Evolutionary conservation across 2,113 vertebrate genomes (phyloP).

Genomic region (Podiceps cristatus): DNA sequence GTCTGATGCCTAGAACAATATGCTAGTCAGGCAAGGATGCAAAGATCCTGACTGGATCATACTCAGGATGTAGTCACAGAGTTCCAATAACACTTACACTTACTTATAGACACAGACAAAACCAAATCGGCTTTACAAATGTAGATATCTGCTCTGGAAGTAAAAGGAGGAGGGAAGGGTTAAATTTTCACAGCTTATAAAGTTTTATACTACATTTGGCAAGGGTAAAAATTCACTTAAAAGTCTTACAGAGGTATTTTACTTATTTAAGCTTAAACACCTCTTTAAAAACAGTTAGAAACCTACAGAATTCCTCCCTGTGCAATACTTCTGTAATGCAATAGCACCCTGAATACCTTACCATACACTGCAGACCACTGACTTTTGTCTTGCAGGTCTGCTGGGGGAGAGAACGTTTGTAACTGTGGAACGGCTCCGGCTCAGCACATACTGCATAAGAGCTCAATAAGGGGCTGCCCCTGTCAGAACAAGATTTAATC

Average conservation of each 20-base stretch:
- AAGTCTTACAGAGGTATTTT: not conserved
- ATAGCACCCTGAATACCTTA: not conserved
- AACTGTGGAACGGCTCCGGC: not conserved
- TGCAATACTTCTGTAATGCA: not conserved
- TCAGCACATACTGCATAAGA: not conserved
- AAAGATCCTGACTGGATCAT: not conserved
- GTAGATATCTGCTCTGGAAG: not conserved
- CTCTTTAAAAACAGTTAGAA: not conserved
- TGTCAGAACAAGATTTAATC: slow-evolving; percentile 34
- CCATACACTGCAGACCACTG: not conserved
- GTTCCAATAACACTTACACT: not conserved
- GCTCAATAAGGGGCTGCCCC: not conserved
- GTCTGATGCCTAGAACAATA: not conserved
- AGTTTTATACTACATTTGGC: not conserved
- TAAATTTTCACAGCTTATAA: not conserved
- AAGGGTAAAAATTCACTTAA: not conserved
- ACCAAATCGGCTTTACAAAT: not conserved
- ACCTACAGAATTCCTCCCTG: not conserved
- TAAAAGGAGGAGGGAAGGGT: not conserved
- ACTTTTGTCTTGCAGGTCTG: not conserved
- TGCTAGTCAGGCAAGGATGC: not conserved
- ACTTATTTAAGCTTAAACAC: not conserved
- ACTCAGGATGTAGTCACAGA: not conserved
- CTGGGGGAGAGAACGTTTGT: not conserved
- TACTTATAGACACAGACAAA: not conserved